Evolutionary conservation across 2,888 invertebrate species (phyloP), one percentile per base, ranked within the genome.

Genomic region (Amphipyra tragopoginis): DNA sequence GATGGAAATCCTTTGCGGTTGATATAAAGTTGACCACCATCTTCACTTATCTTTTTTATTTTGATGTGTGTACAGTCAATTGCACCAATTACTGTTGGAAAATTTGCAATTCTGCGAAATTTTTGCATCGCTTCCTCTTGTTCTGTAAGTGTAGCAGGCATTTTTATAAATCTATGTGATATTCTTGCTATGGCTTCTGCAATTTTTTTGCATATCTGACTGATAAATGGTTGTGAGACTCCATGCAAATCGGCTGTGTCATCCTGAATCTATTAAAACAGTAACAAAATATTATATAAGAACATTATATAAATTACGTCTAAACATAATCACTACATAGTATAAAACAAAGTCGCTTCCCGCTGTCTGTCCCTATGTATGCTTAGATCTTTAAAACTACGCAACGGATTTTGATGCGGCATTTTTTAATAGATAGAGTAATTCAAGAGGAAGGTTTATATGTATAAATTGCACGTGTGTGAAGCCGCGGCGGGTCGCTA

Each of bases 1-100:
- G 47, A 47, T 11, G 47, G 5, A 34, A 34, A 47, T 47, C 34
- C 47, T 47, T 43, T 44, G 5, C 34, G 14, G 34, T 47, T 47
- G 11, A 47, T 47, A 34, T 34, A 47, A 1, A 34, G 15, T 34
- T 47, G 47, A 47, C 47, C 47, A 14, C 47, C 47, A 47, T 47
- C 47, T 14, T 34, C 47, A 47, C 34, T 47, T 34, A 15, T 1
- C 7, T 47, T 47, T 47, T 47, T 47, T 11, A 47, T 11, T 11
- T 1, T 34, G 0, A 34, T 47, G 14, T 47, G 47, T 14, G 47
- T 15, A 11, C 47, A 47, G 34, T 33, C 47, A 47, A 47, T 47
- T 47, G 34, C 34, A 34, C 47, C 47, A 47, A 47, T 34, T 5
- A 47, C 34, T 10, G 47, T 47, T 5, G 47, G 47, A 9, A 47